Base-by-base conservation (phyloP, 2,113 vertebrate genomes). In the Oryzias javanicus region DNA sequence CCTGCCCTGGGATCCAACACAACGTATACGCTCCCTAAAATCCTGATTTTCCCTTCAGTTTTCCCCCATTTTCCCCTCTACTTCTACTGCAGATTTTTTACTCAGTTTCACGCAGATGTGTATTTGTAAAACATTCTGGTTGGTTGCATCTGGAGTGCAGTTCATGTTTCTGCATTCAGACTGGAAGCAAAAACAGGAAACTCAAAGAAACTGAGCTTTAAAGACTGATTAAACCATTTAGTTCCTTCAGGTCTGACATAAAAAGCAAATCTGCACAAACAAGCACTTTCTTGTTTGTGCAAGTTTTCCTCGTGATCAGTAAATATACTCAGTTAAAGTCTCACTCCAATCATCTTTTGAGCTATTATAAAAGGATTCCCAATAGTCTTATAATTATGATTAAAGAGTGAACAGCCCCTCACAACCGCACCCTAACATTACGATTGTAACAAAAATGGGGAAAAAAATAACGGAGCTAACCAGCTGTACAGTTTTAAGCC, bases 1-100 rank as follows among this genome's bases (percentile, higher is more conserved):
- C 78, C 74, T 48, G 63, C 79, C 69, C 35, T 24, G 55, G 54
- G 88, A 80, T 69, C 64, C 42, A 41, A 77, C 63, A 29, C 48
- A 0, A 63, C 48, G n/a, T 41, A 49, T 68, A 70, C 42, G 5
- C 66, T 64, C 77, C 70, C 70, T 51, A 8, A 60, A 64, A 67
- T 14, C 60, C 80, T 72, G 54, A 64, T 3, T 47, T 67, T 29
- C 63, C 29, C 22, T 47, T 13, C 46, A 42, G 19, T 41, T 51
- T 55, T 54, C 42, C 35, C 49, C 44, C 22, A 47, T 18, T 6
- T 47, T 47, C 8, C 19, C 7, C 22, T 35, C 35, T 4, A 5
- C 7, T 50, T 4, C 18, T 15, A 50, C 25, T 19, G n/a, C 17
- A 45, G 20, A 54, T 67, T 41, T 67, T 64, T 51, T 68, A 52